These are phyloP conservation scores for Ranitomeya variabilis DNA, from an alignment of 2,113 vertebrate genomes.

Conservation along the genomic window DNA sequence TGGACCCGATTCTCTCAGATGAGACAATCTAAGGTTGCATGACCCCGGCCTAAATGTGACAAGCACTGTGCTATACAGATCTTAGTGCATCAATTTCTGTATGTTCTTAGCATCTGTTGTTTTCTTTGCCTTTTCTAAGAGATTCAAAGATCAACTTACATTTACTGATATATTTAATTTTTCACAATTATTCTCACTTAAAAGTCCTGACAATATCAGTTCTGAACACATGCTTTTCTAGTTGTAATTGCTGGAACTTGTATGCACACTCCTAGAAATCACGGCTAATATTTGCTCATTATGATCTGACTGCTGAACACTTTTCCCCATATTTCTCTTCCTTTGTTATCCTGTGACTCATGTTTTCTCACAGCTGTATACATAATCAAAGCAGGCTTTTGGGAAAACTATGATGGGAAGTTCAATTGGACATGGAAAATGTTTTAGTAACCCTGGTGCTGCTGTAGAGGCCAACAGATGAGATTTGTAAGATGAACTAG, in stretches of 20 bases:
- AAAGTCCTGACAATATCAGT: not conserved
- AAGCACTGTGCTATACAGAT: not conserved
- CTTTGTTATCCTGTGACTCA: conserved; percentile 43
- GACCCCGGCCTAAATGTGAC: too few species aligned
- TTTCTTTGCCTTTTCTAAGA: not conserved
- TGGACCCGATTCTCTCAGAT: too few species aligned
- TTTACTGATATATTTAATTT: not conserved
- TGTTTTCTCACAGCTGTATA: conserved; percentile 48
- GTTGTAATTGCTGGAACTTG: not conserved
- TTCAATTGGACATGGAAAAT: conserved; percentile 46
- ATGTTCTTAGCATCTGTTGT: not conserved
- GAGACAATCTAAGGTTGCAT: too few species aligned
- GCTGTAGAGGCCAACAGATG: conserved; percentile 27
- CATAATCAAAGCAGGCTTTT: conserved; percentile 34
- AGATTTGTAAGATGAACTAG: conserved; percentile 3
- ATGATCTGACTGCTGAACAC: not conserved
- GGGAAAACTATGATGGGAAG: conserved; percentile 36
- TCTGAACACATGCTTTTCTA: not conserved
- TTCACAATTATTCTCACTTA: not conserved
- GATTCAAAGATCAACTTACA: not conserved
- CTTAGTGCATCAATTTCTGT: not conserved
- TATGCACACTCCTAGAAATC: not conserved
- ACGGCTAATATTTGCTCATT: conserved; percentile 9
- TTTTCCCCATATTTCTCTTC: conserved; percentile 33
- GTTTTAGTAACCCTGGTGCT: conserved; percentile 46